phyloP scores from a whole-genome alignment of 37 sponge, comb jelly and placozoan genomes.

The Amphimedon queenslandica region DNA sequence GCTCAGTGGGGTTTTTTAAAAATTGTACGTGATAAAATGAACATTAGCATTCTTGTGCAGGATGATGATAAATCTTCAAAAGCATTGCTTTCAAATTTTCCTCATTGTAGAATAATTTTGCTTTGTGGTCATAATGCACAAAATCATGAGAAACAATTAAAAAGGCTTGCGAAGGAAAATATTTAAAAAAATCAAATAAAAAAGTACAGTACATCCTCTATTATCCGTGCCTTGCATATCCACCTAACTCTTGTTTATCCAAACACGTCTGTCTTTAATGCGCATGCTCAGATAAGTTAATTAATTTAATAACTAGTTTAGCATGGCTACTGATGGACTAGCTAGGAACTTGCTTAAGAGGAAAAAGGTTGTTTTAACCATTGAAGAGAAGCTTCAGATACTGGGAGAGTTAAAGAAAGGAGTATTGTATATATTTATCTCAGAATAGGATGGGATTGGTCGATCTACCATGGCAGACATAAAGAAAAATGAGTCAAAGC shows the following conservation, averaged over 20 bases:
- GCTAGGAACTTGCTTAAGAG: neutral
- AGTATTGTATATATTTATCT: constrained; percentile 37
- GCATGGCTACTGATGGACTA: neutral
- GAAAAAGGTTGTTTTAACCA: constrained; percentile 40
- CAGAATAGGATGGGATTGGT: constrained; percentile 48
- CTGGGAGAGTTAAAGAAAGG: constrained; percentile 19
- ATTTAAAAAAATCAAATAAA: no score
- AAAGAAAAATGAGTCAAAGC: constrained; percentile 46
- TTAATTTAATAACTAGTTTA: neutral
- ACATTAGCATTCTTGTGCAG: no score
- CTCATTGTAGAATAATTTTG: no score
- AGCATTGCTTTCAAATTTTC: no score
- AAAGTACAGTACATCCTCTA: neutral
- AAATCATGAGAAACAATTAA: no score
- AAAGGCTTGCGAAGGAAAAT: no score
- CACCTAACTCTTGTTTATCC: neutral
- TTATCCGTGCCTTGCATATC: neutral
- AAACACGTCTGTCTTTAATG: no score
- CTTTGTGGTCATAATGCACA: no score
- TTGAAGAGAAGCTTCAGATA: constrained; percentile 19
- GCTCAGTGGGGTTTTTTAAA: no score
- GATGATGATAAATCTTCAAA: no score
- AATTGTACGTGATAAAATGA: no score
- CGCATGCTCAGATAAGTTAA: neutral
- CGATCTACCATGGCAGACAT: constrained; percentile 55